Evolutionary conservation across 2,797 vertebrate species (phyloP).

Genomic region (Erethizon dorsatum): DNA sequence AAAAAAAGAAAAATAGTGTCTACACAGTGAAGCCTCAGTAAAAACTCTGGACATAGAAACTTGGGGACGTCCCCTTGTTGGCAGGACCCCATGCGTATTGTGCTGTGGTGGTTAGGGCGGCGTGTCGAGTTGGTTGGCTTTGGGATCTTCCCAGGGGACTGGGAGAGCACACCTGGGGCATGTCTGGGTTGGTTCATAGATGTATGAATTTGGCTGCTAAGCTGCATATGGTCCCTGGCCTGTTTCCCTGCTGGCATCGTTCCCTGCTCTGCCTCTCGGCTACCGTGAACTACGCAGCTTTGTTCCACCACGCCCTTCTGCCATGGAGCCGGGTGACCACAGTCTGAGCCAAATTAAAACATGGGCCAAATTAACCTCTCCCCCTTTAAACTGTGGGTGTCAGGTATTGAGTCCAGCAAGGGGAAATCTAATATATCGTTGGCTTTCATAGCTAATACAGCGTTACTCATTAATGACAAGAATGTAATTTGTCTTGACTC

Average conservation of each 20-base stretch:
- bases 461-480: background rate
- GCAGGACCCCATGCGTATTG: background rate
- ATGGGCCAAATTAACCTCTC: background rate
- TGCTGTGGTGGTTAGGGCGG: background rate
- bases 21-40: background rate
- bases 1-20: too few relatives aligned
- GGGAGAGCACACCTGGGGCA: background rate
- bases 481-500: background rate
- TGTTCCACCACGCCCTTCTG: background rate
- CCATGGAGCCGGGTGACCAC: background rate
- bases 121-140: background rate
- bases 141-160: background rate
- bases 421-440: background rate
- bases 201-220: background rate
- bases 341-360: background rate
- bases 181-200: background rate
- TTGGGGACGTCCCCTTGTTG: background rate
- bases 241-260: background rate
- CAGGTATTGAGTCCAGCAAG: background rate
- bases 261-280: background rate
- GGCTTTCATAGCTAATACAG: background rate
- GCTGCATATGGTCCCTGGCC: background rate
- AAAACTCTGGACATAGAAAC: background rate
- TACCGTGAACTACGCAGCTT: background rate
- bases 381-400: background rate